Conservation (phyloP, 1,140 invertebrate species). For the Leptinotarsa texana region DNA sequence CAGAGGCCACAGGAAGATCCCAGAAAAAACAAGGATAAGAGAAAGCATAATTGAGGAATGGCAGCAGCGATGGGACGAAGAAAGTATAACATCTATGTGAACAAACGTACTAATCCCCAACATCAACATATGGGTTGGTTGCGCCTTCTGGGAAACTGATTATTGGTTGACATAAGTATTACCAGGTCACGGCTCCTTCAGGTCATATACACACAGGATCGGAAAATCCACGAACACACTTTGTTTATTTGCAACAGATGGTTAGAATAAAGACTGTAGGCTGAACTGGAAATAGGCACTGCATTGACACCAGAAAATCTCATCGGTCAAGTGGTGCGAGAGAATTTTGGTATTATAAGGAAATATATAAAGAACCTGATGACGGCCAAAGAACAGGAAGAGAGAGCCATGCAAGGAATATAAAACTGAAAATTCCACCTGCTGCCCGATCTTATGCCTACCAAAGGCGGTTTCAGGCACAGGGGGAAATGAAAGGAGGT, state of each 20-base stretch:
- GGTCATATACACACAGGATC: slow-evolving; percentile 43
- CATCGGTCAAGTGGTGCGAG: not conserved
- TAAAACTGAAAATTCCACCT: not conserved
- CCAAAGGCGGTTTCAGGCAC: not conserved
- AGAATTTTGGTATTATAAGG: not conserved
- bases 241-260: not conserved
- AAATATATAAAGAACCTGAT: slow-evolving; percentile 4
- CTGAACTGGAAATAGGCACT: not conserved
- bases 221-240: slow-evolving; percentile 22
- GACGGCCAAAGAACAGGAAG: not conserved
- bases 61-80: slow-evolving; percentile 24
- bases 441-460: not conserved
- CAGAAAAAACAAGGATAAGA: not conserved
- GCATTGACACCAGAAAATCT: not conserved
- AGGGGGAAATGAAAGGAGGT: not conserved
- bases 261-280: not conserved
- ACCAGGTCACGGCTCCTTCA: slow-evolving; percentile 52
- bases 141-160: slow-evolving; percentile 35
- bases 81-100: slow-evolving; percentile 12
- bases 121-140: slow-evolving; percentile 1
- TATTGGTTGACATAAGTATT: slow-evolving; percentile 45
- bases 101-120: slow-evolving; percentile 14
- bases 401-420: not conserved
- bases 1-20: not conserved
- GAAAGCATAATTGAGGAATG: slow-evolving; percentile 18